phyloP scores from a whole-genome alignment of 2,113 vertebrate species.

The Carettochelys insculpta region DNA sequence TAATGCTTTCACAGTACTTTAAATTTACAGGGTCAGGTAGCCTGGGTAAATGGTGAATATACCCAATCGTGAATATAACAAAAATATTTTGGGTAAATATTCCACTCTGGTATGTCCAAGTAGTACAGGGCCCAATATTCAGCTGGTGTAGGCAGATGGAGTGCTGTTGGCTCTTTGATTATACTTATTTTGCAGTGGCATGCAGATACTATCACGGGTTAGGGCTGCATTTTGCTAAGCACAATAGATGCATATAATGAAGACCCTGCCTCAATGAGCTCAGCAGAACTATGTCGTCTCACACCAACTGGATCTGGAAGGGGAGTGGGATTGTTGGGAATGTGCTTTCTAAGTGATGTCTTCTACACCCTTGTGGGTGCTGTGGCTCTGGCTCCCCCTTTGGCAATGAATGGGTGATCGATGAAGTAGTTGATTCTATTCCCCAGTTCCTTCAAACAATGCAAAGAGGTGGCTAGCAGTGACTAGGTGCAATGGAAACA shows the following conservation, averaged over 20 bases:
- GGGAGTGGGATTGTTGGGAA: not conserved
- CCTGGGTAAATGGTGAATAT: not conserved
- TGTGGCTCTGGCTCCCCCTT: not conserved
- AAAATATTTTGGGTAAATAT: not conserved
- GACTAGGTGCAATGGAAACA: too few relatives aligned
- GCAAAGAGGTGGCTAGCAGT: too few relatives aligned
- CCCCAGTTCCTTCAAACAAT: not conserved
- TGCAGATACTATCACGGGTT: not conserved
- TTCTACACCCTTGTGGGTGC: not conserved
- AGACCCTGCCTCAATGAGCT: not conserved
- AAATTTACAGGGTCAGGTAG: not conserved
- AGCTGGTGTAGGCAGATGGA: not conserved
- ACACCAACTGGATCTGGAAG: not conserved
- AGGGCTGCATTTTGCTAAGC: not conserved
- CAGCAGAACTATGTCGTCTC: not conserved
- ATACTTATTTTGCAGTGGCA: not conserved
- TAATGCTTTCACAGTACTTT: not conserved
- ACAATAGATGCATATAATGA: not conserved
- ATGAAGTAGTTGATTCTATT: not conserved
- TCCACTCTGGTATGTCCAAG: not conserved
- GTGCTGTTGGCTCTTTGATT: not conserved
- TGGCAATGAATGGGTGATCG: not conserved
- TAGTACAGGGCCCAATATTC: not conserved
- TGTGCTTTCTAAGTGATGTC: not conserved
- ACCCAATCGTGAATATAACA: not conserved